Percentiles rank a stretch among this genome's conserved stretches.
phyloP scores from a whole-genome alignment of 2,888 invertebrate genomes.

The Rosalia funebris region DNA sequence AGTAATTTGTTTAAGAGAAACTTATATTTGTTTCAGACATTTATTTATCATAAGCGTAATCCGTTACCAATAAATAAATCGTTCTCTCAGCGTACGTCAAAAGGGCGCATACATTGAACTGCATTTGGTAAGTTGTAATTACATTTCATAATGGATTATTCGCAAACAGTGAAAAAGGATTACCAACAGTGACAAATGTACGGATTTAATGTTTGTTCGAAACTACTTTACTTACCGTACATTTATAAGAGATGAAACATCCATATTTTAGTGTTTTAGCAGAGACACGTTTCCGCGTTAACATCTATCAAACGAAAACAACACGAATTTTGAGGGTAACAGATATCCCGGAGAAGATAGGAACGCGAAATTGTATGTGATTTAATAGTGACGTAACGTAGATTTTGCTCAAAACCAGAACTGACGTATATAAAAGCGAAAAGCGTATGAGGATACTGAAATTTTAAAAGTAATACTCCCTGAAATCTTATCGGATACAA shows the following conservation, averaged over 20 bases:
- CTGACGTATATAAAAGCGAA: slow-evolving; percentile 3
- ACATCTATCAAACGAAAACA: slow-evolving; percentile 44
- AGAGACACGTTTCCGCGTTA: slow-evolving; percentile 41
- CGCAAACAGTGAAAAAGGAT: slow-evolving; percentile 8
- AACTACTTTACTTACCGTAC: slow-evolving; percentile 36
- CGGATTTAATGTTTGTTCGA: slow-evolving; percentile 40
- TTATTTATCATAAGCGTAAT: too few relatives aligned
- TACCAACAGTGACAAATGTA: slow-evolving; percentile 34
- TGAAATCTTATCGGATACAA: slow-evolving; percentile 18
- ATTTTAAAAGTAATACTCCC: slow-evolving; percentile 20
- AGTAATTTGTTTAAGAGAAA: too few relatives aligned
- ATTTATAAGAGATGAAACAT: slow-evolving; percentile 36
- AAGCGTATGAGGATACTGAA: slow-evolving; percentile 2
- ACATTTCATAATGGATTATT: slow-evolving; percentile 14
- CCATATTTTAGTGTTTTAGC: slow-evolving; percentile 43
- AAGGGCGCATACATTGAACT: too few relatives aligned
- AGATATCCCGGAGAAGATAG: slow-evolving; percentile 43
- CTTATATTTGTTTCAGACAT: too few relatives aligned
- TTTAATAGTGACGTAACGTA: slow-evolving; percentile 7
- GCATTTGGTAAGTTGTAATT: background rate
- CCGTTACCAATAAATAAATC: too few relatives aligned
- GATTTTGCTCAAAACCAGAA: slow-evolving; percentile 9
- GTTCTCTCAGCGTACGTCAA: too few relatives aligned
- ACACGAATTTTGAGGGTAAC: slow-evolving; percentile 42
- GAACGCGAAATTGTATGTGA: slow-evolving; percentile 24